phyloP scores from a whole-genome alignment of 2,888 invertebrate genomes.

The Lathronympha strigana region DNA sequence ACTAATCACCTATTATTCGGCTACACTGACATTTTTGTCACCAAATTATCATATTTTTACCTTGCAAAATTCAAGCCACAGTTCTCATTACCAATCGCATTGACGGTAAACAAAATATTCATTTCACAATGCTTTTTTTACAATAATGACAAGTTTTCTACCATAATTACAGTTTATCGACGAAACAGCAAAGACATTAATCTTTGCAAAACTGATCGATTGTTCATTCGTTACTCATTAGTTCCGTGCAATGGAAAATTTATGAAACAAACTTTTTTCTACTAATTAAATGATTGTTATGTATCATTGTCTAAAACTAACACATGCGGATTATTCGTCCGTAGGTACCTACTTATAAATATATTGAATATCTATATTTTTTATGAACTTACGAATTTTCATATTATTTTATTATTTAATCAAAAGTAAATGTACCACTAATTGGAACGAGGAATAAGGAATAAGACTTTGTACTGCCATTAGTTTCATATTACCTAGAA shows the following conservation, averaged over 20 bases:
- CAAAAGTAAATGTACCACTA: too few species aligned
- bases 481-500: too few species aligned
- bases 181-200: conserved; percentile 11
- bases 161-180: conserved; percentile 18
- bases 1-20: too few species aligned
- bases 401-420: too few species aligned
- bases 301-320: neutral
- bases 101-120: neutral
- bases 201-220: conserved; percentile 17
- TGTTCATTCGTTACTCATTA: conserved; percentile 14
- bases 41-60: too few species aligned
- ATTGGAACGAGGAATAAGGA: too few species aligned
- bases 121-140: conserved; percentile 16
- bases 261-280: neutral
- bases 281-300: neutral
- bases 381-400: too few species aligned
- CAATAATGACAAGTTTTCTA: conserved; percentile 8
- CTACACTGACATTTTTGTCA: too few species aligned
- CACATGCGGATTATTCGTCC: too few species aligned
- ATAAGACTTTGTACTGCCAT: too few species aligned
- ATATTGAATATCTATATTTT: too few species aligned
- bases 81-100: conserved; percentile 1
- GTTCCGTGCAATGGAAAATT: neutral
- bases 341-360: too few species aligned
- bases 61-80: neutral